Base-by-base conservation (phyloP, 2,888 invertebrate genomes). In the Unio pictorum region DNA sequence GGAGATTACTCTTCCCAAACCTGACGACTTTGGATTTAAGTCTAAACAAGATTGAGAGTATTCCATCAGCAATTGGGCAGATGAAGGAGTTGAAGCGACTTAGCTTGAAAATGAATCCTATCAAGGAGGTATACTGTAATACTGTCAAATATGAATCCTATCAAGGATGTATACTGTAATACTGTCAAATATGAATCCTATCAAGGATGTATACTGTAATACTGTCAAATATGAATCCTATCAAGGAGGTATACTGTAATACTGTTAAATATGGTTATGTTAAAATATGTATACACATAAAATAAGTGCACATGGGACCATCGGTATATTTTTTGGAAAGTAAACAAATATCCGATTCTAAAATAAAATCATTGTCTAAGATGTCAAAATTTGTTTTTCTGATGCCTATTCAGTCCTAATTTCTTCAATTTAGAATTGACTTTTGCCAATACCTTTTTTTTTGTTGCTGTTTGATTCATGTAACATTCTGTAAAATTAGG, bases 11-110 rank as follows among this genome's bases (percentile, higher is more conserved):
- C 60, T 85, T 86, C 64, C 99, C 99, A 0, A 95, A 95, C 88
- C 92, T 99, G 68, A 96, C 97, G 5, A 97, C 97, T 95, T 90
- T 99, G 87, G 98, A 99, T 89, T 93, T 99, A 34, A 96, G 96
- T 81, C 94, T 95, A 89, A 99, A 99, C 91, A 92, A 92, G 71
- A 90, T 97, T 58, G 93, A 92, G 80, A 93, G 93, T 79, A 93
- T 99, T 58, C 97, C 98, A 0, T 91, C 93, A 0, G 94, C 95
- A 69, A 93, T 99, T 67, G 94, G 96, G 82, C 95, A 96, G 87
- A 92, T 98, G 6, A 92, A 92, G 72, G 95, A 95, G 89, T 92
- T 99, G 4, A 96, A 97, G n/a, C 97, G 98, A 58, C 92, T 99
- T 58, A 98, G 98, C 89, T 93, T 99, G 64, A 95, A 96, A 86